Base-by-base conservation (phyloP, 2,888 invertebrate genomes). In the Andrena dorsata region DNA sequence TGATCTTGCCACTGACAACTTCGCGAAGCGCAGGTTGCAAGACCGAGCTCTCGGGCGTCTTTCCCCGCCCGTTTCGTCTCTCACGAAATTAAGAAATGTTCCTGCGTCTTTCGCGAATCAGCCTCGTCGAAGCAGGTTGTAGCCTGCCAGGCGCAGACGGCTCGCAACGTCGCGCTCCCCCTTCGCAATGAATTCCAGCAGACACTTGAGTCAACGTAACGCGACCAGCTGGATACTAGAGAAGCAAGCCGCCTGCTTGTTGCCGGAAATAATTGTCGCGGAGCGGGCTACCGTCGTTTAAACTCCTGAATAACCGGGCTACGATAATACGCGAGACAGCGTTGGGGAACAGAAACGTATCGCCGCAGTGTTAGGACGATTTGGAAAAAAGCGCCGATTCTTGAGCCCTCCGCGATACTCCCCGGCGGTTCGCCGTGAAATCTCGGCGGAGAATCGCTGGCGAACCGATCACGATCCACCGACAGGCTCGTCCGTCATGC, bases 401-500 rank as follows among this genome's bases (percentile, higher is more conserved):
- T 61, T n/a, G 7, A n/a, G 23, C 26, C 10, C 0, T 0, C 32
- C 68, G 23, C 68, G 32, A 30, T 13, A 10, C 2, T 41, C 35
- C 7, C 16, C 28, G 28, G 20, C 0, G 13, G 35, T 26, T 32
- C 77, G 64, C 58, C 47, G 49, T 35, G 79, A 72, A 65, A 79
- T 60, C 47, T 71, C 51, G 56, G 8, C 28, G 68, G 76, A 41
- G 65, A 81, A 64, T 77, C 79, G 72, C 66, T 26, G 76, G 76
- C 74, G 83, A 76, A 85, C 85, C 77, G 86, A 90, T 90, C 88
- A 86, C 77, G 84, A 86, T 86, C 87, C 86, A 86, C 89, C 83
- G 71, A 87, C 86, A 82, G 81, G 83, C 88, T 87, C 89, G 85
- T 90, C 78, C 85, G 90, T 91, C 90, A 91, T 87, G 86, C 83